Evolutionary conservation across 2,797 vertebrate species (phyloP).

Genomic region (Euthynnus affinis): DNA sequence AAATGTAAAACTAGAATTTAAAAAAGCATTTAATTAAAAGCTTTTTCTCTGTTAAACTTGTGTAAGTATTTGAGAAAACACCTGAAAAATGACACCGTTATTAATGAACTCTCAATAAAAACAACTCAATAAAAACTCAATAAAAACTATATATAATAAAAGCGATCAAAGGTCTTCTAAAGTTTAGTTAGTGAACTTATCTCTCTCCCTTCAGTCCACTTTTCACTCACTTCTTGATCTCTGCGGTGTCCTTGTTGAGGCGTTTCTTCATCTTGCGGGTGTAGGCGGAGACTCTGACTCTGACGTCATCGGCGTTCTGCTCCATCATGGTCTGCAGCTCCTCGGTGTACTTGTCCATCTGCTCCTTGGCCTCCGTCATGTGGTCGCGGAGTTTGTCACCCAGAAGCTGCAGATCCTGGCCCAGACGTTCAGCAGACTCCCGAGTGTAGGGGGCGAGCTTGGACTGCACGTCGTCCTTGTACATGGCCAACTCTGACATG

Average conservation of each 20-base stretch:
- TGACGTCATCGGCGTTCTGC: constrained; percentile 82
- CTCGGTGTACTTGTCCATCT: constrained; percentile 79
- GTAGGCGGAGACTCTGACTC: constrained; percentile 73
- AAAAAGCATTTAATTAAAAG: too few relatives aligned
- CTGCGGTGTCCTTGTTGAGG: constrained; percentile 83
- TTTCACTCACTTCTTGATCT: constrained; percentile 83
- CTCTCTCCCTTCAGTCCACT: not conserved
- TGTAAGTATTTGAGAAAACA: not conserved
- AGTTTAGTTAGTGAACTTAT: not conserved
- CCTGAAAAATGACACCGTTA: not conserved
- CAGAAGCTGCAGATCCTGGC: constrained; percentile 79
- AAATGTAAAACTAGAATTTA: too few relatives aligned
- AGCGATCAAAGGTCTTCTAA: not conserved
- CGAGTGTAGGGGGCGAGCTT: constrained; percentile 79
- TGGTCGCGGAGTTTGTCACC: constrained; percentile 68
- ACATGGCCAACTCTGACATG: constrained; percentile 81
- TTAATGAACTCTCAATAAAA: not conserved
- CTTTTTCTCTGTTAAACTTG: too few relatives aligned
- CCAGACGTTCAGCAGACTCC: constrained; percentile 66
- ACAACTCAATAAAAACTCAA: too few relatives aligned
- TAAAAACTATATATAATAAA: not conserved
- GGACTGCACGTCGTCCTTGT: constrained; percentile 79
- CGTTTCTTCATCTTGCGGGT: constrained; percentile 88
- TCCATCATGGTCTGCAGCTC: constrained; percentile 86
- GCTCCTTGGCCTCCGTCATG: constrained; percentile 78